Conservation (phyloP, 2,797 vertebrate species). For the Enteromius mattozi region DNA sequence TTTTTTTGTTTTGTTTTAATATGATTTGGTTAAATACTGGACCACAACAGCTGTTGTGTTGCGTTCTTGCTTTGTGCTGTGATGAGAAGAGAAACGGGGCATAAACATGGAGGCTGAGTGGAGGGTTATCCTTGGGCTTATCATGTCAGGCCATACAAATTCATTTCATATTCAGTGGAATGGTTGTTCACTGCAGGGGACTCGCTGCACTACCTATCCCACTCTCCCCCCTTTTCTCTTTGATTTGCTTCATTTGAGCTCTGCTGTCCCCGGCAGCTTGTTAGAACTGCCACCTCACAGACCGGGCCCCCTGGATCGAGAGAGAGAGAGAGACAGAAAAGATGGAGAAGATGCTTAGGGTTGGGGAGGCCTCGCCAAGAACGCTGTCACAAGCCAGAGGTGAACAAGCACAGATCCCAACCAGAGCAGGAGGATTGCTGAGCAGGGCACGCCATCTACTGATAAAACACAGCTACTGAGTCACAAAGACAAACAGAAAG, state of each 20-base stretch:
- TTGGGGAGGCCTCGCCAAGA: conserved; percentile 75
- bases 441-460: conserved; percentile 82
- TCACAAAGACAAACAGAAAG: background rate
- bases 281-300: conserved; percentile 85
- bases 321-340: conserved; percentile 21
- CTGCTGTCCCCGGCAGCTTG: conserved; percentile 81
- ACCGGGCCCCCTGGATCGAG: conserved; percentile 76
- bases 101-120: conserved; percentile 61
- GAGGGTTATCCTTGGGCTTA: conserved; percentile 78
- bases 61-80: conserved; percentile 62
- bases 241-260: conserved; percentile 86
- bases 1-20: background rate
- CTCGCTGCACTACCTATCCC: conserved; percentile 78
- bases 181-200: conserved; percentile 80
- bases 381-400: conserved; percentile 76
- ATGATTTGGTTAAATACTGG: background rate
- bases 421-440: conserved; percentile 67
- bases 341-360: conserved; percentile 32
- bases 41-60: conserved; percentile 26
- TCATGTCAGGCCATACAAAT: conserved; percentile 81
- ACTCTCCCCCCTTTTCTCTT: conserved; percentile 77
- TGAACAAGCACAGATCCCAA: conserved; percentile 74
- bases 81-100: conserved; percentile 60
- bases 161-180: conserved; percentile 84
- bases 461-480: conserved; percentile 67